Percentiles rank a stretch among this genome's conserved stretches.
Conservation (phyloP, 2,113 vertebrate genomes). For the Pseudonaja textilis region DNA sequence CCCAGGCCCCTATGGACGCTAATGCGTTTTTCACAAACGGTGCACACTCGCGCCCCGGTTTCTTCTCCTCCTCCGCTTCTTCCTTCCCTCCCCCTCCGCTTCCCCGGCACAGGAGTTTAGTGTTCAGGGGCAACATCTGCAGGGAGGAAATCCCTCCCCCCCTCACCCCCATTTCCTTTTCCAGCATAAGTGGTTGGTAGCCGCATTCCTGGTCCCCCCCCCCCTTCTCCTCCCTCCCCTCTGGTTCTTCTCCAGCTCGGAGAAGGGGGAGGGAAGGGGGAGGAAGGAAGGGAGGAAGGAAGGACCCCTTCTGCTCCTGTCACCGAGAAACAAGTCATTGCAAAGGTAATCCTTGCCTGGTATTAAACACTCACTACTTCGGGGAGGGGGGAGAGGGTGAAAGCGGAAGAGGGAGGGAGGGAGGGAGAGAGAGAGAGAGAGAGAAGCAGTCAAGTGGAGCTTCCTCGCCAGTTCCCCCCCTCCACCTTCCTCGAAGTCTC, state of each 20-base stretch:
- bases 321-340: constrained; percentile 17
- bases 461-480: background rate
- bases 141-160: background rate
- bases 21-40: background rate
- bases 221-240: background rate
- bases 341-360: constrained; percentile 7
- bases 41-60: background rate
- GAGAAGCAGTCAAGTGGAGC: background rate
- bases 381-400: background rate
- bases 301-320: constrained; percentile 18
- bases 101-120: rapidly evolving
- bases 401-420: no score
- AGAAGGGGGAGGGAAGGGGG: constrained; percentile 28
- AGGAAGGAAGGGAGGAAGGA: background rate
- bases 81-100: background rate
- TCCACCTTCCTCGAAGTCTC: background rate
- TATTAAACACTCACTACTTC: background rate
- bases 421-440: background rate
- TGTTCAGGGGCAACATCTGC: background rate
- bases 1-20: background rate
- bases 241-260: rapidly evolving
- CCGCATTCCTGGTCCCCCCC: background rate
- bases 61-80: background rate
- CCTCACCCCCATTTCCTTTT: no score
- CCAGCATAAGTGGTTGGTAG: background rate